phyloP scores from a whole-genome alignment of 2,888 invertebrate species.

The Eristalis pertinax region DNA sequence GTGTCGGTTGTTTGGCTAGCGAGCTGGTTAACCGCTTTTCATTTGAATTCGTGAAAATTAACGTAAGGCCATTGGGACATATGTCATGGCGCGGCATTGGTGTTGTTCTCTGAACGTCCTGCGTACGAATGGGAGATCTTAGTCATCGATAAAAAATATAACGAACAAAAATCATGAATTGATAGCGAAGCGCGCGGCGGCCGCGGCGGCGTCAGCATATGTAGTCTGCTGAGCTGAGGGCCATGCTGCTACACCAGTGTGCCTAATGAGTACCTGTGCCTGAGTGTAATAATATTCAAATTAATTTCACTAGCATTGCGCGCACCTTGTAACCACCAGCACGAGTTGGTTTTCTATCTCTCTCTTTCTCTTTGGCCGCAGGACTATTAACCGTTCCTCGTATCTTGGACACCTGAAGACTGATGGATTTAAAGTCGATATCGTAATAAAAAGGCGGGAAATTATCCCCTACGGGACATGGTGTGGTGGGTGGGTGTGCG shows the following conservation, averaged over 20 bases:
- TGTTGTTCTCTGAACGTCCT: constrained; percentile 17
- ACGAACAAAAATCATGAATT: constrained; percentile 50
- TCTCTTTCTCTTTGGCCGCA: background rate
- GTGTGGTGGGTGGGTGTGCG: background rate
- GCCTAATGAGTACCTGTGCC: constrained; percentile 46
- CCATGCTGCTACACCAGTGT: background rate
- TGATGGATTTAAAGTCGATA: constrained; percentile 67
- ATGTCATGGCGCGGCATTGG: constrained; percentile 46
- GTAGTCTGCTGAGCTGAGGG: constrained; percentile 9
- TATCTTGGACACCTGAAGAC: constrained; percentile 59
- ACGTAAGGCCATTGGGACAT: constrained; percentile 68
- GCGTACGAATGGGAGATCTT: constrained; percentile 61
- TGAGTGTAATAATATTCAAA: constrained; percentile 65
- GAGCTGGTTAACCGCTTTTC: constrained; percentile 70
- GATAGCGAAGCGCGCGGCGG: constrained; percentile 40
- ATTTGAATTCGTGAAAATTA: constrained; percentile 70
- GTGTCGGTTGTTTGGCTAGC: constrained; percentile 49
- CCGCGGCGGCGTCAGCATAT: constrained; percentile 18
- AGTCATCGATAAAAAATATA: constrained; percentile 53
- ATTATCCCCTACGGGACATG: constrained; percentile 45
- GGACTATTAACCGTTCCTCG: constrained; percentile 25
- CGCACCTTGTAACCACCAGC: constrained; percentile 57
- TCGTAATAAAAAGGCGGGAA: constrained; percentile 64
- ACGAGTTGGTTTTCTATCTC: background rate
- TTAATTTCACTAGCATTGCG: constrained; percentile 64